Conservation (phyloP, 2,888 invertebrate genomes). For the Spilarctia lutea region DNA sequence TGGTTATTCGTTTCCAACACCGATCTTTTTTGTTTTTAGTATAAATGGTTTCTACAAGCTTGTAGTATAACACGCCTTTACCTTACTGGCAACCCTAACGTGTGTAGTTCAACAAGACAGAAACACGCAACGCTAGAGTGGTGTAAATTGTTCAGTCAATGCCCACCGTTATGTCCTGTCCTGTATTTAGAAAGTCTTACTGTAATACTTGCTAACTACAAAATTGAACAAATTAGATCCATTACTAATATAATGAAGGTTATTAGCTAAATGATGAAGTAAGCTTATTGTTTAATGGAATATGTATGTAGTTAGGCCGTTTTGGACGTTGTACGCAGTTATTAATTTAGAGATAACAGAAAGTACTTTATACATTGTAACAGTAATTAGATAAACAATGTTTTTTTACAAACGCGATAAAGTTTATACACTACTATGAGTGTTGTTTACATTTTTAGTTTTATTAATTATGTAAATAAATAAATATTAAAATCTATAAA, state of each 20-base stretch:
- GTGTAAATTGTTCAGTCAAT: slow-evolving; percentile 56
- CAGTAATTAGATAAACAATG: slow-evolving; percentile 36
- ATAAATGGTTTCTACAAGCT: not conserved
- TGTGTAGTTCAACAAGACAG: slow-evolving; percentile 29
- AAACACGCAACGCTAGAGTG: slow-evolving; percentile 27
- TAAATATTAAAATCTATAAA: too few relatives aligned
- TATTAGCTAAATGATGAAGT: slow-evolving; percentile 19
- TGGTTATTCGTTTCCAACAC: not conserved
- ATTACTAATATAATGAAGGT: slow-evolving; percentile 19
- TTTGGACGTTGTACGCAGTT: slow-evolving; percentile 20
- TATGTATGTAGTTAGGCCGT: slow-evolving; percentile 3
- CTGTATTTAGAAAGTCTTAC: slow-evolving; percentile 43
- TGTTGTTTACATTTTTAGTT: not conserved
- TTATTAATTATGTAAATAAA: too few relatives aligned
- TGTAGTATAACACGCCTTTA: not conserved
- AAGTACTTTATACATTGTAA: slow-evolving; percentile 30
- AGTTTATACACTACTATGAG: not conserved
- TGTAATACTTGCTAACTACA: slow-evolving; percentile 28
- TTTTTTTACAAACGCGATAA: slow-evolving; percentile 15
- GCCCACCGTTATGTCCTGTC: slow-evolving; percentile 57
- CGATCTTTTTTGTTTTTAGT: not conserved
- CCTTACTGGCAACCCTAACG: not conserved
- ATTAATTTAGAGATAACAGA: slow-evolving; percentile 34
- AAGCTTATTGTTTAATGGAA: slow-evolving; percentile 14
- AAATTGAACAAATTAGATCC: slow-evolving; percentile 33